Conservation (phyloP, 2,797 vertebrate genomes). For the Microctenopoma lineatum region DNA sequence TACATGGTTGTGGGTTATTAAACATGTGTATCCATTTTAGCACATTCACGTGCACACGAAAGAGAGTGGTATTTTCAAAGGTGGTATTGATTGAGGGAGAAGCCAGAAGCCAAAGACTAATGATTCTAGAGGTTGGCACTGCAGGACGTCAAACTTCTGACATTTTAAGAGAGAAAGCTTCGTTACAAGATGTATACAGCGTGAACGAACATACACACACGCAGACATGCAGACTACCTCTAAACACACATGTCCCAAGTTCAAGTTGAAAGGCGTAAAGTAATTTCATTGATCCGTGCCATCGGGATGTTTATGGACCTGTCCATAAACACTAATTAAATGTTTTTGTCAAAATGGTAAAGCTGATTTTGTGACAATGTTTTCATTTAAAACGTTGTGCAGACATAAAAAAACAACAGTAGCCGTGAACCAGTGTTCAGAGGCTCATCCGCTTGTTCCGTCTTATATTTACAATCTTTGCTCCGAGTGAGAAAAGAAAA, state of each 20-base stretch:
- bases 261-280: no score
- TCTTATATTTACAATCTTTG: slow-evolving; percentile 14
- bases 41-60: slow-evolving; percentile 5
- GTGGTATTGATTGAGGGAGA: slow-evolving; percentile 53
- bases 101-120: slow-evolving; percentile 37
- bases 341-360: no score
- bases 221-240: slow-evolving; percentile 11
- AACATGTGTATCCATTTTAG: slow-evolving; percentile 16
- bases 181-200: slow-evolving; percentile 17
- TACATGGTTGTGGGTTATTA: slow-evolving; percentile 3
- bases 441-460: not conserved
- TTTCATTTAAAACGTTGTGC: not conserved
- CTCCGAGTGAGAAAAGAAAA: slow-evolving; percentile 37
- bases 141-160: slow-evolving; percentile 48
- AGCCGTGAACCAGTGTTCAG: not conserved
- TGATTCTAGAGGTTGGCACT: slow-evolving; percentile 18
- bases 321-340: no score
- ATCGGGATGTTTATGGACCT: no score
- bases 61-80: slow-evolving; percentile 42
- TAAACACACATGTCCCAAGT: not conserved
- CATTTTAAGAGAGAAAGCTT: slow-evolving; percentile 58
- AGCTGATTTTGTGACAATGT: no score
- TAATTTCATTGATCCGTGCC: no score
- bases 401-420: no score
- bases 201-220: slow-evolving; percentile 23